Conservation (phyloP, 1,140 invertebrate species). For the Bombus pyrosoma region DNA sequence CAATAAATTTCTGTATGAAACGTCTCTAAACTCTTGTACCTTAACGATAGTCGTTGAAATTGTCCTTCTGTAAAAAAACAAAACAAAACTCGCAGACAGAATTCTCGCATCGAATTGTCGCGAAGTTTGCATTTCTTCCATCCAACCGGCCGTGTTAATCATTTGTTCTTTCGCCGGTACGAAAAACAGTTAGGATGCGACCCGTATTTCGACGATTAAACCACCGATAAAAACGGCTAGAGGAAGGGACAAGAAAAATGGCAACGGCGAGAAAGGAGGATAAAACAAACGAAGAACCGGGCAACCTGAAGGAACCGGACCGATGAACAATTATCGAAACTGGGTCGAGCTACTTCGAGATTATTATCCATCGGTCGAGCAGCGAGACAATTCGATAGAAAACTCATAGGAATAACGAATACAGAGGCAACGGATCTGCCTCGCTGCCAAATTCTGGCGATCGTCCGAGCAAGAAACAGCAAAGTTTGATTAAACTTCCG, state of each 20-base stretch:
- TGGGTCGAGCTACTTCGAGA: conserved; percentile 52
- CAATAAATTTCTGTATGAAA: too few relatives aligned
- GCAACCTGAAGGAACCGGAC: conserved; percentile 34
- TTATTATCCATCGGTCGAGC: conserved; percentile 45
- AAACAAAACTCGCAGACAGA: not conserved
- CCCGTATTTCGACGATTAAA: conserved; percentile 49
- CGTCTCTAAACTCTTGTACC: too few relatives aligned
- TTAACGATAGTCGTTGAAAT: too few relatives aligned
- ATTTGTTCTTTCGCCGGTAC: not conserved
- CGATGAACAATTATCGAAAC: conserved; percentile 59
- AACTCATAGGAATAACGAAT: conserved; percentile 49
- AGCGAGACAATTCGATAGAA: conserved; percentile 27
- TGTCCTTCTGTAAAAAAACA: too few relatives aligned
- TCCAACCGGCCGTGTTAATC: conserved; percentile 29
- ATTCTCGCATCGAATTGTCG: conserved; percentile 14
- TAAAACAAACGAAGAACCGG: conserved; percentile 24
- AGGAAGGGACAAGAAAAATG: conserved; percentile 24
- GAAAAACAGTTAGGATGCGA: conserved; percentile 6
- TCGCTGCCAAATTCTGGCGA: conserved; percentile 41
- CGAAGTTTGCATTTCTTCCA: conserved; percentile 9
- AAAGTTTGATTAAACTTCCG: conserved; percentile 42
- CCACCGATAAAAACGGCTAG: conserved; percentile 7
- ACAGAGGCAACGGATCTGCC: conserved; percentile 1
- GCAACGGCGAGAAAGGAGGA: not conserved
- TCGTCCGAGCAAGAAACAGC: conserved; percentile 18